Conservation (phyloP, 2,113 vertebrate genomes). For the Perca flavescens region DNA sequence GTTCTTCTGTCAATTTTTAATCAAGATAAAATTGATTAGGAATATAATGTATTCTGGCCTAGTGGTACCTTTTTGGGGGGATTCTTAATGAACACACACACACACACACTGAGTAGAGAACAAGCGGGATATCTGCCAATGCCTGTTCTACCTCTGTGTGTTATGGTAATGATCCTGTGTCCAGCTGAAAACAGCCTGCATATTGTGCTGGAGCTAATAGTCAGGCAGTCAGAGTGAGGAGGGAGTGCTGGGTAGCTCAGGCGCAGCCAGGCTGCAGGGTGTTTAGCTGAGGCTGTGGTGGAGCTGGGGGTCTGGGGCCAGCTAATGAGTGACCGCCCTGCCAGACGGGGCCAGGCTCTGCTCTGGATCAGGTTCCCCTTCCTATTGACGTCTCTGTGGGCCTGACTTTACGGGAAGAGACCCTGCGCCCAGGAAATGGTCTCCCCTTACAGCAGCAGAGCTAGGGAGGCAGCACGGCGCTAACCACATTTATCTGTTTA, state of each 20-base stretch:
- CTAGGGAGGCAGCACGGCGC: constrained; percentile 72
- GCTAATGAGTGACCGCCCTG: constrained; percentile 82
- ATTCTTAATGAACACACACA: constrained; percentile 41
- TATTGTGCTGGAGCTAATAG: constrained; percentile 48
- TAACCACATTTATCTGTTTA: constrained; percentile 89
- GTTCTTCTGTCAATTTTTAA: constrained; percentile 48
- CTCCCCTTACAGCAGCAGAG: constrained; percentile 83
- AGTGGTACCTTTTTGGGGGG: constrained; percentile 28
- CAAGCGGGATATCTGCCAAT: constrained; percentile 39
- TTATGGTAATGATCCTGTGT: constrained; percentile 60
- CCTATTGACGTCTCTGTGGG: constrained; percentile 86
- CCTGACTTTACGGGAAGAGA: constrained; percentile 86
- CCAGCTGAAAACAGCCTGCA: constrained; percentile 58
- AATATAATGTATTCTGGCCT: constrained; percentile 51
- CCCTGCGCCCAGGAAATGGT: constrained; percentile 87
- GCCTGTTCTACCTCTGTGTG: constrained; percentile 54
- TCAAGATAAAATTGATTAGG: constrained; percentile 43
- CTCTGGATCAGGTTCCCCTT: constrained; percentile 88
- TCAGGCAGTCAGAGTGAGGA: constrained; percentile 40
- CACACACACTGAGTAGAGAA: constrained; percentile 3
- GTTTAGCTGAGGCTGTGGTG: constrained; percentile 61
- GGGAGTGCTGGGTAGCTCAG: constrained; percentile 45
- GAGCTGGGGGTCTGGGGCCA: constrained; percentile 68
- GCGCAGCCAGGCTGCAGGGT: constrained; percentile 57
- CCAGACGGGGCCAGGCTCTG: constrained; percentile 78